Conservation (phyloP, 1,140 invertebrate genomes). For the Acromyrmex echinatior region DNA sequence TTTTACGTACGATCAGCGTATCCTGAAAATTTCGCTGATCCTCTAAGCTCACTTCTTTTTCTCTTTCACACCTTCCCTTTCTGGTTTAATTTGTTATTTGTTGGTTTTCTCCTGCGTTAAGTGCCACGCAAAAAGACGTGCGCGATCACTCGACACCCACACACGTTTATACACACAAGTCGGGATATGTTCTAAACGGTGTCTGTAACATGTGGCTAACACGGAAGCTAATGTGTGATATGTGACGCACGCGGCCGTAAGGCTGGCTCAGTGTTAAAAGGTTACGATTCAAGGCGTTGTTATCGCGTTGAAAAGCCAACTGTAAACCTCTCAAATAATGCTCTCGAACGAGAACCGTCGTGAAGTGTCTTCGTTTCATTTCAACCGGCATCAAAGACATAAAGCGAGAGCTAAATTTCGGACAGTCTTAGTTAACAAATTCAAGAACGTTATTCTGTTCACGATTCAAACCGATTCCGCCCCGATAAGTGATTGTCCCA, state of each 20-base stretch:
- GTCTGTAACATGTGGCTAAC: constrained; percentile 74
- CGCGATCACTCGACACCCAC: constrained; percentile 62
- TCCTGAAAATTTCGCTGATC: constrained; percentile 17
- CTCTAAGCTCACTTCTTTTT: constrained; percentile 44
- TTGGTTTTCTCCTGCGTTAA: constrained; percentile 58
- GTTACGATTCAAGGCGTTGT: constrained; percentile 51
- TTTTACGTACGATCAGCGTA: background rate
- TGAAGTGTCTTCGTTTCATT: background rate
- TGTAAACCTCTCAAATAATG: background rate
- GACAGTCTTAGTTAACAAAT: background rate
- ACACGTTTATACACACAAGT: constrained; percentile 67
- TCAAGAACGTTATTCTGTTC: background rate
- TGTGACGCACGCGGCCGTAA: constrained; percentile 52
- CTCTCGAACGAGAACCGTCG: background rate
- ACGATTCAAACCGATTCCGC: background rate
- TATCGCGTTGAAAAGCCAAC: constrained; percentile 50
- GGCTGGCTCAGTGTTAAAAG: constrained; percentile 68
- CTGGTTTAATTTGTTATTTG: constrained; percentile 58
- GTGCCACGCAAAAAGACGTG: constrained; percentile 54
- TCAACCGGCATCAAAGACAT: background rate
- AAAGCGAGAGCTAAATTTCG: background rate
- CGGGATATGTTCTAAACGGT: constrained; percentile 68
- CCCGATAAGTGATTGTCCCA: constrained; percentile 48
- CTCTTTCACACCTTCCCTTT: constrained; percentile 68
- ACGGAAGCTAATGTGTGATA: constrained; percentile 75